phyloP scores from a whole-genome alignment of 2,797 vertebrate species.

The Micromesistius poutassou region DNA sequence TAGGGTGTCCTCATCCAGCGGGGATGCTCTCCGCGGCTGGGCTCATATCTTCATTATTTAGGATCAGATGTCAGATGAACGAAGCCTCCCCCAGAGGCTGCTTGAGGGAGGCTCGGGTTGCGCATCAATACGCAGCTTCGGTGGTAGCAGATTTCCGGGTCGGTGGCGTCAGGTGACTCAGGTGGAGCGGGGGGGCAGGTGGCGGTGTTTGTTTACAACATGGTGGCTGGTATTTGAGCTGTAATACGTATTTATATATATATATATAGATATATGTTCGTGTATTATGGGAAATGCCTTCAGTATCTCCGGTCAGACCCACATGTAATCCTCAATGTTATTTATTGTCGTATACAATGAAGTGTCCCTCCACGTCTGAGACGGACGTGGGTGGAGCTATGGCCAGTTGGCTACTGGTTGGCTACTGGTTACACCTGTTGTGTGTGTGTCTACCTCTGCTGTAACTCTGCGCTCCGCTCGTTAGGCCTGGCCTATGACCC shows the following conservation, averaged over 20 bases:
- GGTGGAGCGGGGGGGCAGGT: not conserved
- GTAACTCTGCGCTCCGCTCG: not conserved
- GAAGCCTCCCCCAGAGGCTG: not conserved
- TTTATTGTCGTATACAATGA: not conserved
- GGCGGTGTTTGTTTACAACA: not conserved
- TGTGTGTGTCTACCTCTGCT: not conserved
- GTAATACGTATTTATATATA: no score
- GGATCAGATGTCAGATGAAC: not conserved
- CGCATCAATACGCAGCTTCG: not conserved
- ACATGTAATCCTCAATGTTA: not conserved
- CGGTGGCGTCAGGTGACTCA: constrained; percentile 60
- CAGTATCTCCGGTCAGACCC: not conserved
- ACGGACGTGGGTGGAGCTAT: no score
- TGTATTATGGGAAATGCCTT: not conserved
- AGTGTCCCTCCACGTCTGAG: no score
- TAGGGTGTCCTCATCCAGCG: not conserved
- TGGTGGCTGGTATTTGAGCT: no score
- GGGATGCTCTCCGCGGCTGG: not conserved
- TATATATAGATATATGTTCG: no score
- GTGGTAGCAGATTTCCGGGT: not conserved
- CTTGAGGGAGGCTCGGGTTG: constrained; percentile 18
- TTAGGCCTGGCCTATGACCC: not conserved
- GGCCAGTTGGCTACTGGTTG: no score
- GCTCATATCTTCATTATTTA: not conserved
- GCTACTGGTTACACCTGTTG: no score